A percentile compares a stretch with the other conserved stretches of the same genome.
These are phyloP conservation scores for Antedon mediterranea DNA, from an alignment of 53 echinoderm and acorn worm genomes.

Conservation along the genomic window DNA sequence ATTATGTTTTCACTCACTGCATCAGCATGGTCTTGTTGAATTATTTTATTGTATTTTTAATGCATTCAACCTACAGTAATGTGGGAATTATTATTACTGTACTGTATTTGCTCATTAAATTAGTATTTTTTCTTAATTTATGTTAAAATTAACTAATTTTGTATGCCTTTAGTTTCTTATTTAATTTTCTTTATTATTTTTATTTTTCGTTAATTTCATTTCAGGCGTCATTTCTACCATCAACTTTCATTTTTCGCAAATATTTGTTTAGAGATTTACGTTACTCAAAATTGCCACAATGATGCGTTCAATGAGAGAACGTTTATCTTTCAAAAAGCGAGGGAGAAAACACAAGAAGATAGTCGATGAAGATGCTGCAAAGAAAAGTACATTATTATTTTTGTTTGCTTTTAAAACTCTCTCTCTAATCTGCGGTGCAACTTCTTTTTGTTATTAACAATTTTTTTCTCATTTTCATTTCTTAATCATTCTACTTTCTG, in stretches of 20 bases:
- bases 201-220: background rate
- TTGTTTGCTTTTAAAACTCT: background rate
- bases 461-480: too few species aligned
- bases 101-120: too few species aligned
- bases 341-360: background rate
- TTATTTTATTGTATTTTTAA: too few species aligned
- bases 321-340: conserved; percentile 1
- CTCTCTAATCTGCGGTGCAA: background rate
- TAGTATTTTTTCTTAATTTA: background rate
- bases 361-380: background rate
- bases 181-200: background rate
- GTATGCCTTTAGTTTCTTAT: background rate
- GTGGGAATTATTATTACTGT: too few species aligned
- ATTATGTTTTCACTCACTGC: too few species aligned
- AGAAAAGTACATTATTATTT: background rate
- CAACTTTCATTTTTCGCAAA: conserved; percentile 1
- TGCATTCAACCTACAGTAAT: too few species aligned
- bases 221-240: background rate
- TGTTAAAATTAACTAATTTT: background rate
- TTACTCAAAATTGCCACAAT: background rate
- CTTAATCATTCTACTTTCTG: too few species aligned
- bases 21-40: too few species aligned
- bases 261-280: background rate
- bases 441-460: background rate
- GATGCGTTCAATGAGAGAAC: conserved; percentile 2